Percentiles rank a stretch among this genome's conserved stretches.
Conservation (phyloP, 1,140 invertebrate genomes). For the Ruditapes philippinarum region DNA sequence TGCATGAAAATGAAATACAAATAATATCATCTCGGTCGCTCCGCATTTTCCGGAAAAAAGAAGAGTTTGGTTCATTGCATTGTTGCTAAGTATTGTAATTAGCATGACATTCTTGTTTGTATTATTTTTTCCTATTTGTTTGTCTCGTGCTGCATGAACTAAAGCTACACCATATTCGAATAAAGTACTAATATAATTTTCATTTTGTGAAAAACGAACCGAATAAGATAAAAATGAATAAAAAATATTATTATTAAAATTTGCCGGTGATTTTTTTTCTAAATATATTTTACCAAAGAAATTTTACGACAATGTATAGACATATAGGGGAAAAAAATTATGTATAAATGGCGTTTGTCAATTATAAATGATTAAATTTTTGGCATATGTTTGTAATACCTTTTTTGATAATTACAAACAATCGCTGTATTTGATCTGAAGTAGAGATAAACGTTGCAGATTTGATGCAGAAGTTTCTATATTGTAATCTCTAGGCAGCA, state of each 20-base stretch:
- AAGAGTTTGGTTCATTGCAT: too few species aligned
- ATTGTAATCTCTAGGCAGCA: constrained; percentile 34
- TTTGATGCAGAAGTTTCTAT: constrained; percentile 11
- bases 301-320: too few species aligned
- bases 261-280: too few species aligned
- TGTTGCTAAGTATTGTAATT: not conserved
- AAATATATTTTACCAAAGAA: too few species aligned
- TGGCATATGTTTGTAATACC: not conserved
- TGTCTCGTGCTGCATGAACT: constrained; percentile 18
- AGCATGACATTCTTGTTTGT: not conserved
- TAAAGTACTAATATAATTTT: too few species aligned
- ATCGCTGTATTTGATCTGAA: not conserved
- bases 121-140: not conserved
- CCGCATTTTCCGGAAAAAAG: not conserved
- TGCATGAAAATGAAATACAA: constrained; percentile 31
- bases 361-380: too few species aligned
- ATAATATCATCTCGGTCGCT: not conserved
- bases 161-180: not conserved
- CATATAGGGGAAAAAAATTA: too few species aligned
- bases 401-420: not conserved
- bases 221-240: too few species aligned
- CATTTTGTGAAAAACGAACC: too few species aligned
- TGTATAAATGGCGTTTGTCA: too few species aligned
- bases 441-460: constrained; percentile 18
- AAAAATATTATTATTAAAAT: too few species aligned